Evolutionary conservation across 1,140 invertebrate species (phyloP), one percentile per base, ranked within the genome.

Genomic region (Monochamus saltuarius): DNA sequence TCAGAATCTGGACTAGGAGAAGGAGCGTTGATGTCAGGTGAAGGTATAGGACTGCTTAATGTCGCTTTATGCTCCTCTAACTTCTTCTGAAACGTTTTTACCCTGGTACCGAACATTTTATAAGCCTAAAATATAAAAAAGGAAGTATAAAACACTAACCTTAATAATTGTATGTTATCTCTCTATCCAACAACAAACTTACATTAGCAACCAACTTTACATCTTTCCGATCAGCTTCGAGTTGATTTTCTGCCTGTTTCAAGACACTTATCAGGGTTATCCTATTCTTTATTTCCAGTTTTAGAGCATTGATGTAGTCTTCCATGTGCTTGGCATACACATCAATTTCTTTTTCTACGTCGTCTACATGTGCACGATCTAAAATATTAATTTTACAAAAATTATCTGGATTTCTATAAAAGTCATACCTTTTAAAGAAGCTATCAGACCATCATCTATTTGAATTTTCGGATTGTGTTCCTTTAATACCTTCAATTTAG

Each of bases 181-280:
- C 60, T 29, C 6, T 29, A 29, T 6, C 6, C 2, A 29, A 1
- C 34, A 55, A 36, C 13, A 8, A 53, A 87, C 87, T 89, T 81
- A 94, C 92, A 84, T 92, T 92, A 39, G 88, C 89, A 22, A 97
- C 94, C 69, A 95, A 88, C 83, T 94, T 96, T 2, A 94, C 94
- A 83, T 97, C 94, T 22, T 89, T 88, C 51, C 88, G 84, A 76
- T 97, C 93, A 13, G 88, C 91, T 55, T 92, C 89, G 77, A 96
- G 94, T 78, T 92, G 96, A 53, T 89, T 85, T 69, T 92, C 88
- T 14, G 89, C 89, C 49, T 90, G 87, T 53, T 89, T 87, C 29
- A 96, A 71, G 13, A 89, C 71, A 7, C 88, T 86, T 46, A 95
- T 80, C 35, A 97, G 78, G 19, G 86, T 82, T 50, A 84, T 85